Conservation (phyloP, 2,888 invertebrate species). For the Rhorus exstirpatorius region DNA sequence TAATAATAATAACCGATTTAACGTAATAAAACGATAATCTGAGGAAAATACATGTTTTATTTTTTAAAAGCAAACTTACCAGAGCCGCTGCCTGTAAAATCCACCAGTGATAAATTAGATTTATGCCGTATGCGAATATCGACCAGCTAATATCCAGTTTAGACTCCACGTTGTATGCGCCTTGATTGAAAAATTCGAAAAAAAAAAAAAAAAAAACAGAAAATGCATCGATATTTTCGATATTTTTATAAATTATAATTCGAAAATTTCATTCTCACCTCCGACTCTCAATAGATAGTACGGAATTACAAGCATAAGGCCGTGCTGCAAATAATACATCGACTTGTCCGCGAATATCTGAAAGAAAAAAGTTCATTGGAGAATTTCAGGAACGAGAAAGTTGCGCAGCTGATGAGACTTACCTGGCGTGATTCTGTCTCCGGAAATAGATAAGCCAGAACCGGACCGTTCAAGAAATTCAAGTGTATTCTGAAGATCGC, state of each 20-base stretch:
- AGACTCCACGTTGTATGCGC: constrained; percentile 93
- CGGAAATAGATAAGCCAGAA: constrained; percentile 97
- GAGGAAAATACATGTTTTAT: too few relatives aligned
- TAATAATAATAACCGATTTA: too few relatives aligned
- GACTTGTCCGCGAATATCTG: constrained; percentile 97
- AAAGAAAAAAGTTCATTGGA: constrained; percentile 66
- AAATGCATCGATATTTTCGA: too few relatives aligned
- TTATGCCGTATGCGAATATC: constrained; percentile 92
- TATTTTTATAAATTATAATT: constrained; percentile 30
- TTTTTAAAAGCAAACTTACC: too few relatives aligned
- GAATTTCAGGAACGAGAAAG: constrained; percentile 1
- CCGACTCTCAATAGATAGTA: constrained; percentile 95
- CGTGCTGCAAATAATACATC: constrained; percentile 98
- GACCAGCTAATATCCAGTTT: constrained; percentile 93
- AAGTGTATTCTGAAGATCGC: constrained; percentile 96
- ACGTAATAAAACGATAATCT: too few relatives aligned
- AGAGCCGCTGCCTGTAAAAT: constrained; percentile 90
- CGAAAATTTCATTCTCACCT: constrained; percentile 88
- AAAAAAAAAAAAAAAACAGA: constrained; percentile 1
- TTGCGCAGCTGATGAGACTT: too few relatives aligned
- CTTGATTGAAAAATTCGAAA: constrained; percentile 86
- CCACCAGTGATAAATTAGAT: constrained; percentile 94
- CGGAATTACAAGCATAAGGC: constrained; percentile 97
- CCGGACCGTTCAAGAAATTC: constrained; percentile 97
- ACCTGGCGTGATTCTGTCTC: constrained; percentile 97